phyloP scores from a whole-genome alignment of 2,888 invertebrate species.

The Aporophyla lueneburgensis region DNA sequence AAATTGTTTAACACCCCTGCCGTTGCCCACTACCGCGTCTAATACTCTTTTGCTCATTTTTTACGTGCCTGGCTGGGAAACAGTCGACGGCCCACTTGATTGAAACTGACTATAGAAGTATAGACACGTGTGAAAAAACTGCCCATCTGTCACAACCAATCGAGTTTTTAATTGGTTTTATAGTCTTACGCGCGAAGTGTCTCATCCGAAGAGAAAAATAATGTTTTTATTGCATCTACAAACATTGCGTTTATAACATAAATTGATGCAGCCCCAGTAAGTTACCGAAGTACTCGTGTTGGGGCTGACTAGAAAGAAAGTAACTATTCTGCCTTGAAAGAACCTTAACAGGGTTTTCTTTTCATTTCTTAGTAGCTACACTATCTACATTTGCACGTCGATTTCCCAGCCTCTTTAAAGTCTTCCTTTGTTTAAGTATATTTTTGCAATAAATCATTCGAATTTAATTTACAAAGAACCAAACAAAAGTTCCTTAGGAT shows the following conservation, averaged over 20 bases:
- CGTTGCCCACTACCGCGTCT: slow-evolving; percentile 16
- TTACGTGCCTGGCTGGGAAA: slow-evolving; percentile 7
- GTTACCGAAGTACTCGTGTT: too few relatives aligned
- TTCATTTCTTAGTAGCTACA: neutral
- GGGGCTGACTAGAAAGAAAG: neutral
- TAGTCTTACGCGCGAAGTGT: neutral
- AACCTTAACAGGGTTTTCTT: neutral
- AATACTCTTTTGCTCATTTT: slow-evolving; percentile 9
- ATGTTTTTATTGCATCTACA: too few relatives aligned
- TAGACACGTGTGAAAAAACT: neutral
- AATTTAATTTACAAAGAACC: neutral
- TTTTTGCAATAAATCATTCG: neutral
- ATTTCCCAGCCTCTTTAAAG: too few relatives aligned
- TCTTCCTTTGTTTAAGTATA: neutral
- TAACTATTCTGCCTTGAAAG: neutral
- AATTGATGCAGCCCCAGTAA: too few relatives aligned
- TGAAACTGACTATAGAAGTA: slow-evolving; percentile 16
- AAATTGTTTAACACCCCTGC: slow-evolving; percentile 54
- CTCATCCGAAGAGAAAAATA: neutral
- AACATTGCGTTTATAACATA: too few relatives aligned
- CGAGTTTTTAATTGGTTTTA: neutral
- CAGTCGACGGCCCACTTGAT: slow-evolving; percentile 9
- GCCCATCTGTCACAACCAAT: neutral
- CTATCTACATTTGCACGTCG: too few relatives aligned
- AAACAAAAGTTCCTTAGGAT: too few relatives aligned